Percentiles rank a stretch among this genome's conserved stretches.
phyloP scores from a whole-genome alignment of 2,888 invertebrate genomes.

The Acleris cristana region DNA sequence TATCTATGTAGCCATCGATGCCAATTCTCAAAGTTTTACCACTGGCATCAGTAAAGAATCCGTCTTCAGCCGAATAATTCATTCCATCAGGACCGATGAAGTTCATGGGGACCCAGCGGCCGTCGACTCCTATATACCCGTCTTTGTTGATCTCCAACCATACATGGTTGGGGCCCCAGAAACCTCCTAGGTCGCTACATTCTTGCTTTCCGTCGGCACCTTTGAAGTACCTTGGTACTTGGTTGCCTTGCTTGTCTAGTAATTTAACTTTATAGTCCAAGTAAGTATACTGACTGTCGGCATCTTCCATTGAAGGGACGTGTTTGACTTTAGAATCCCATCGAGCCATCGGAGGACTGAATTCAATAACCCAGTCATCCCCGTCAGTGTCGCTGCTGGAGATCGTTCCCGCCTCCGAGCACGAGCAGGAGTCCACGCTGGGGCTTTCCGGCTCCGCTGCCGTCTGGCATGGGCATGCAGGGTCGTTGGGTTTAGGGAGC shows the following conservation, averaged over 20 bases:
- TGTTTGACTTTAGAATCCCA: constrained; percentile 72
- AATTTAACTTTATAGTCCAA: constrained; percentile 76
- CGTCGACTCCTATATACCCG: constrained; percentile 73
- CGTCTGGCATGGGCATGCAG: constrained; percentile 70
- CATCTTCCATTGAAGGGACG: constrained; percentile 53
- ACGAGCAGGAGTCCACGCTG: constrained; percentile 73
- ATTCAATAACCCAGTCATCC: constrained; percentile 76
- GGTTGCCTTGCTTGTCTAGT: constrained; percentile 71
- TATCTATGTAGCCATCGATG: constrained; percentile 73
- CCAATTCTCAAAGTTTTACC: constrained; percentile 65
- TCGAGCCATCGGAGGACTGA: constrained; percentile 70
- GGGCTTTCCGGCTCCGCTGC: constrained; percentile 49
- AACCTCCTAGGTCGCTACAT: constrained; percentile 77
- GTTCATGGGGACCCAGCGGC: constrained; percentile 73
- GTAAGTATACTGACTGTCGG: constrained; percentile 69
- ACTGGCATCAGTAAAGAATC: constrained; percentile 60
- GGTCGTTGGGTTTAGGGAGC: constrained; percentile 67
- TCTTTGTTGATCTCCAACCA: constrained; percentile 78
- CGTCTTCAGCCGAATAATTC: constrained; percentile 71
- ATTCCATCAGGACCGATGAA: constrained; percentile 75
- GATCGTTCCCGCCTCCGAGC: constrained; percentile 66
- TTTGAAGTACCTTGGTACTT: constrained; percentile 70
- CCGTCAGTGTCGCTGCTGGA: constrained; percentile 73
- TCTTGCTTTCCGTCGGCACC: constrained; percentile 73
- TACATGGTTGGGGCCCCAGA: constrained; percentile 63